A percentile compares a stretch with the other conserved stretches of the same genome.
phyloP scores from a whole-genome alignment of 2,797 vertebrate species.

The Vireo griseus region DNA sequence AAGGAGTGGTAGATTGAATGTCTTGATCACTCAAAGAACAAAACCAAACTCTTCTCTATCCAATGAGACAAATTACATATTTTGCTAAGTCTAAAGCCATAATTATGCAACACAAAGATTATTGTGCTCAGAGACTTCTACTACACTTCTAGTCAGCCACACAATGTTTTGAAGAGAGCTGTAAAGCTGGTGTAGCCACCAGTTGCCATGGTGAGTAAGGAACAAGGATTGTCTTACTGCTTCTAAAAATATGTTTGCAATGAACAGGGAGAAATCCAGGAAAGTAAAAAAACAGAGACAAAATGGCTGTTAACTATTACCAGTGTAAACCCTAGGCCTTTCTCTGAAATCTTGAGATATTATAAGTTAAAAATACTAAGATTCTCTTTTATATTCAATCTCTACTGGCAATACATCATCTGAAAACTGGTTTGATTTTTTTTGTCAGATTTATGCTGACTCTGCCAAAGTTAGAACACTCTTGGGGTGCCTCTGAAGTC shows the following conservation, averaged over 20 bases:
- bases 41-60: background rate
- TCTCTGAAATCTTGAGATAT: background rate
- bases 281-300: background rate
- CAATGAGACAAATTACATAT: background rate
- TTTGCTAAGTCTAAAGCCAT: background rate
- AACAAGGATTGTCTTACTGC: background rate
- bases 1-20: background rate
- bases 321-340: background rate
- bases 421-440: background rate
- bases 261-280: background rate
- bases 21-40: background rate
- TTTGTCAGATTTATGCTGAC: background rate
- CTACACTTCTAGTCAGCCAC: background rate
- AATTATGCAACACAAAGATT: background rate
- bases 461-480: background rate
- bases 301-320: background rate
- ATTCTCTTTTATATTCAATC: background rate
- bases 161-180: background rate
- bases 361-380: background rate
- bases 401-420: background rate
- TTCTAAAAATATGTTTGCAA: constrained; percentile 2
- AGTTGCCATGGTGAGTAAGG: constrained; percentile 37
- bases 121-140: background rate
- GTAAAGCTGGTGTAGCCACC: background rate
- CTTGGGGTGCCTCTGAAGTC: background rate